A percentile compares a stretch with the other conserved stretches of the same genome.
Evolutionary conservation across 35 echinoderm and acorn worm species (phyloP).

Genomic region (Lytechinus pictus): DNA sequence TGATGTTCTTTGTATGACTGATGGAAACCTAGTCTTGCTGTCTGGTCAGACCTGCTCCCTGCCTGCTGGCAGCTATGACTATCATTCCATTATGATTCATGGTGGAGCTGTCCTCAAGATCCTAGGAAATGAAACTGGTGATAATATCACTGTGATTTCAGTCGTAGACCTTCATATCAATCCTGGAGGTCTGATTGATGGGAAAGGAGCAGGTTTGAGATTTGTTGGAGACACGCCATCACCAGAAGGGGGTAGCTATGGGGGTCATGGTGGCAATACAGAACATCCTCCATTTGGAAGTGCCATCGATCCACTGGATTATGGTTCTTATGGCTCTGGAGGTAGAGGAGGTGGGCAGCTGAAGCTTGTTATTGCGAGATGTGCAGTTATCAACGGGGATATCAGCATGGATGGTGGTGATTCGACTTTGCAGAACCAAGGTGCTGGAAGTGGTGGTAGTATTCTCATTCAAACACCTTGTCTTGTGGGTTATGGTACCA

Average conservation of each 20-base stretch:
- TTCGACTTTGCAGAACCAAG: neutral
- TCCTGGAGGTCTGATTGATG: conserved; percentile 69
- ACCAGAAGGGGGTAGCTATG: conserved; percentile 68
- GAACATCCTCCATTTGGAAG: conserved; percentile 58
- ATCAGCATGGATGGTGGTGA: conserved; percentile 68
- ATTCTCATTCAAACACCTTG: conserved; percentile 57
- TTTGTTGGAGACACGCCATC: conserved; percentile 6
- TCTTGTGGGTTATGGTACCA: conserved; percentile 65
- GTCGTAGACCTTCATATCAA: conserved; percentile 51
- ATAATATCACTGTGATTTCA: conserved; percentile 47
- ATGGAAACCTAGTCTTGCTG: conserved; percentile 48
- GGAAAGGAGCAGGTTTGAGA: conserved; percentile 57
- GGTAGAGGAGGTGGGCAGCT: conserved; percentile 77
- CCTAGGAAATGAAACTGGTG: conserved; percentile 52
- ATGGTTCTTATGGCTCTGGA: conserved; percentile 63
- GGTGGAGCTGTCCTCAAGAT: conserved; percentile 68
- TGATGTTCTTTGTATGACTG: neutral
- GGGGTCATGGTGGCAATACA: conserved; percentile 60
- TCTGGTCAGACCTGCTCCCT: conserved; percentile 58
- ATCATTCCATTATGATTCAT: conserved; percentile 61
- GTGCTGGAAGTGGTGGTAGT: conserved; percentile 86
- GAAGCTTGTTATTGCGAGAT: conserved; percentile 35
- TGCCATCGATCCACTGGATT: conserved; percentile 58
- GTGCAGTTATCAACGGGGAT: conserved; percentile 60
- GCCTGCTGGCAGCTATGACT: conserved; percentile 51